A percentile compares a stretch with the other conserved stretches of the same genome.
phyloP scores from a whole-genome alignment of 2,113 vertebrate genomes.

The Aptenodytes forsteri region DNA sequence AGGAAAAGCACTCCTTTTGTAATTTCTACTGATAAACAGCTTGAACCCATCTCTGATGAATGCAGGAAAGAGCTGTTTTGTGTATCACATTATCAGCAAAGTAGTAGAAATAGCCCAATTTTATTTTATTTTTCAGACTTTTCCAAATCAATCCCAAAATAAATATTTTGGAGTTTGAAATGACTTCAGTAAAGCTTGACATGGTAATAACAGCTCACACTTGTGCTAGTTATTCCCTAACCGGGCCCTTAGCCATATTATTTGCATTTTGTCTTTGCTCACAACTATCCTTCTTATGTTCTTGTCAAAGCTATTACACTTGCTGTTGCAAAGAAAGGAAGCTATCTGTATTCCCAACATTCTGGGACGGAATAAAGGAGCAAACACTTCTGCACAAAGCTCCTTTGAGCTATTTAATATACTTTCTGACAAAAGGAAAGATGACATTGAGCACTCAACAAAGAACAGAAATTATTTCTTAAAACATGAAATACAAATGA shows the following conservation, averaged over 20 bases:
- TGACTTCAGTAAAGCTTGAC: background rate
- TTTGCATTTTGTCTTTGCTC: slow-evolving; percentile 68
- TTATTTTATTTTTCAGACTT: slow-evolving; percentile 6
- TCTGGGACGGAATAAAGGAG: slow-evolving; percentile 63
- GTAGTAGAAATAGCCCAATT: background rate
- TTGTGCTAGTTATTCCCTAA: slow-evolving; percentile 10
- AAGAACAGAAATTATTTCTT: slow-evolving; percentile 61
- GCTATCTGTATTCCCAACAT: slow-evolving; percentile 68
- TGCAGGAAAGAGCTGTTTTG: background rate
- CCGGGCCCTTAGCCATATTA: slow-evolving; percentile 19
- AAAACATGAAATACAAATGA: slow-evolving; percentile 49
- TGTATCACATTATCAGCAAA: background rate
- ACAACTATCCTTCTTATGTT: slow-evolving; percentile 55
- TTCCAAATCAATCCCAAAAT: background rate
- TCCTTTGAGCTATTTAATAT: slow-evolving; percentile 74
- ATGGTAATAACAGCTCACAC: background rate
- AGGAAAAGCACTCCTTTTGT: background rate
- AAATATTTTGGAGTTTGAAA: slow-evolving; percentile 31
- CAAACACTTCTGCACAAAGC: slow-evolving; percentile 66
- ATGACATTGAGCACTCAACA: slow-evolving; percentile 59
- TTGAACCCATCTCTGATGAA: background rate
- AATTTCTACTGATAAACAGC: background rate
- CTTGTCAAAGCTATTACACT: slow-evolving; percentile 58
- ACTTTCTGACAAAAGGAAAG: slow-evolving; percentile 64
- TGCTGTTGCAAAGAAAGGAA: slow-evolving; percentile 54